Conservation (phyloP, 2,888 invertebrate species). For the Glyphotaelius pellucidus region DNA sequence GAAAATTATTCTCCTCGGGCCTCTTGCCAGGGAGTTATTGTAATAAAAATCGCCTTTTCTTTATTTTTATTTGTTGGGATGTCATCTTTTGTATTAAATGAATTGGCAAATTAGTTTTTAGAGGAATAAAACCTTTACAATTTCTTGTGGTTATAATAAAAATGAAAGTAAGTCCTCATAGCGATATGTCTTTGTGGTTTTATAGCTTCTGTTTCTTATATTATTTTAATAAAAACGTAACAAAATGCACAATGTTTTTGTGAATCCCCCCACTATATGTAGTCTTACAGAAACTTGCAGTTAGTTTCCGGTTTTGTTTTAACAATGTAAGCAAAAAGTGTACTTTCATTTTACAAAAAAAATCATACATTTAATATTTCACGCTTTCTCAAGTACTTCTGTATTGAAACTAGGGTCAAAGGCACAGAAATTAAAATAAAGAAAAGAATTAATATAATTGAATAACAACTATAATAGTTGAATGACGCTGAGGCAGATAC, state of each 20-base stretch:
- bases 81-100: too few relatives aligned
- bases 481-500: background rate
- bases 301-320: background rate
- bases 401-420: background rate
- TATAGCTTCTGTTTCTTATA: background rate
- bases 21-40: too few relatives aligned
- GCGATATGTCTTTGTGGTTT: background rate
- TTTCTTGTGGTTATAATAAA: background rate
- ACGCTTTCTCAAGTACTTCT: background rate
- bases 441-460: background rate
- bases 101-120: background rate
- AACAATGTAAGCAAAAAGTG: too few relatives aligned
- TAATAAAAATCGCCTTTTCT: background rate
- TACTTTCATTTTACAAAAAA: background rate
- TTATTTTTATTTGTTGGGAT: background rate
- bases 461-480: background rate
- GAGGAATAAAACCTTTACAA: too few relatives aligned
- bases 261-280: background rate
- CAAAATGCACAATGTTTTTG: constrained; percentile 2
- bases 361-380: too few relatives aligned
- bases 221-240: background rate
- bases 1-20: too few relatives aligned
- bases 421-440: too few relatives aligned
- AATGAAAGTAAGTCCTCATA: background rate
- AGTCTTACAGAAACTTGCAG: background rate